Base-by-base conservation (phyloP, 1,140 invertebrate genomes). In the Diorhabda elongata region DNA sequence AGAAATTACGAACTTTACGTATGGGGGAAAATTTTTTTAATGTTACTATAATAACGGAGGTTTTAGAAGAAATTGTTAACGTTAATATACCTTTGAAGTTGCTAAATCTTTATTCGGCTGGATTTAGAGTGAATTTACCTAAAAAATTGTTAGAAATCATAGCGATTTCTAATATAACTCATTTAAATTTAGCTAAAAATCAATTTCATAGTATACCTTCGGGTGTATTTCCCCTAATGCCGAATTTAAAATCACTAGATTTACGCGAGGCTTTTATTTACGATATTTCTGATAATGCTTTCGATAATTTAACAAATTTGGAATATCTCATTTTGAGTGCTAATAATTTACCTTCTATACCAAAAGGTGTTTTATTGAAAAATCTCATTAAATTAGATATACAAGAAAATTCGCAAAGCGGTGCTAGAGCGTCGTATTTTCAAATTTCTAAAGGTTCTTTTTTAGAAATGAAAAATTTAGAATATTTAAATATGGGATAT, bases 201-300 rank as follows among this genome's bases (percentile, higher is more conserved):
- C 83, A 85, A 68, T 85, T 87, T 70, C 84, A 85, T 76, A 73
- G 81, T 11, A 79, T 87, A 41, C 68, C 70, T 6, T 76, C 81
- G 45, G 76, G 83, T 44, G 77, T 77, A 9, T 86, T 87, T 75
- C 85, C 85, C 2, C 67, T 45, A 41, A 86, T 86, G 85, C 76
- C 77, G 0, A 83, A 84, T 69, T 76, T 87, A 65, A 79, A 82
- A 69, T 66, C 82, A 44, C 63, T 86, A 26, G 83, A 85, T 76
- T 75, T 87, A 9, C 75, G 80, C 59, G 81, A 83, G 70, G 79
- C 83, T 42, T 56, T 56, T 72, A 78, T 45, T 74, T 80, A 67
- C 74, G 82, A 70, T 69, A 72, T 67, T 74, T 83, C 62, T 73
- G 75, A 52, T 64, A 74, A 68, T 75, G 81, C 70, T 66, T 84